Evolutionary conservation across 2,113 vertebrate genomes (phyloP).

Genomic region (Otocyon megalotis): DNA sequence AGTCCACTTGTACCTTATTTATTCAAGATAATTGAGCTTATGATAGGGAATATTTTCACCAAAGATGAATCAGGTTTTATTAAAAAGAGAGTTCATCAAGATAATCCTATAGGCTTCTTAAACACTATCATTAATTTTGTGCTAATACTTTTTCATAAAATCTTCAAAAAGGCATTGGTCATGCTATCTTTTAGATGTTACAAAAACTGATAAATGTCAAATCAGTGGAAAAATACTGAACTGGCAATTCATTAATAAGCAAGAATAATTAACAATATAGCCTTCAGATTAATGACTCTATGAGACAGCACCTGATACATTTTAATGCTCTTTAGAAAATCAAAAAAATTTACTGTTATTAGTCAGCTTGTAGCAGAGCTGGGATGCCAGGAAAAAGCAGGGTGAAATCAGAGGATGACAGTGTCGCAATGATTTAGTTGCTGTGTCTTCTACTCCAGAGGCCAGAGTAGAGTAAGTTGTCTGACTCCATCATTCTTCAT

Average conservation of each 20-base stretch:
- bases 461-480: background rate
- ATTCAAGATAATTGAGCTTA: background rate
- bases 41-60: background rate
- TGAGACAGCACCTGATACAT: background rate
- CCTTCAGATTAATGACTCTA: constrained; percentile 33
- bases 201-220: background rate
- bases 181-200: background rate
- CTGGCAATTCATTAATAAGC: constrained; percentile 49
- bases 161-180: constrained; percentile 1
- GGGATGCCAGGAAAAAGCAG: background rate
- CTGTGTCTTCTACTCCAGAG: background rate
- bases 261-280: constrained; percentile 43
- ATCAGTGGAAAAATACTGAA: constrained; percentile 45
- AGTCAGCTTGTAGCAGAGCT: background rate
- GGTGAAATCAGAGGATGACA: background rate
- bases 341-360: background rate
- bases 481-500: background rate
- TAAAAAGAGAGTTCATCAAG: constrained; percentile 11
- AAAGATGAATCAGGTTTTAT: constrained; percentile 45
- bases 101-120: constrained; percentile 31
- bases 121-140: constrained; percentile 36
- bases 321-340: constrained; percentile 49
- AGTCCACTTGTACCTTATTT: background rate
- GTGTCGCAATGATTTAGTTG: background rate
- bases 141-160: constrained; percentile 25